Evolutionary conservation across 2,113 vertebrate genomes (phyloP).

Genomic region (Nestor notabilis): DNA sequence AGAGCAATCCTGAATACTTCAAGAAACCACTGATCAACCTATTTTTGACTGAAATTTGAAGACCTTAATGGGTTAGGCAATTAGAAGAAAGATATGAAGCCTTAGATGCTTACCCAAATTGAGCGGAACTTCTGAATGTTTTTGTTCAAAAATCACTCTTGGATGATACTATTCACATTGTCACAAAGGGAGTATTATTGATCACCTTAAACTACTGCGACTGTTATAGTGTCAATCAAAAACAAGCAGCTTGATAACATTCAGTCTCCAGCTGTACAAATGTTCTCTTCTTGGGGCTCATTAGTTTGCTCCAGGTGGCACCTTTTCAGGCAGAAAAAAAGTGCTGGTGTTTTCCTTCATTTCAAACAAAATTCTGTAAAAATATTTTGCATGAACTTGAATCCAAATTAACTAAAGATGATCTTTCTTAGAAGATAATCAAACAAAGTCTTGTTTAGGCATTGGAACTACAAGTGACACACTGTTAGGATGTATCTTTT

Average conservation of each 20-base stretch:
- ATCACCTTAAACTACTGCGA: not conserved
- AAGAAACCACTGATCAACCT: not conserved
- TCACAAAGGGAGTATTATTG: slow-evolving; percentile 18
- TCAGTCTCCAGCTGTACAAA: slow-evolving; percentile 44
- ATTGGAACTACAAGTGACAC: not conserved
- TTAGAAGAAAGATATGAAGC: not conserved
- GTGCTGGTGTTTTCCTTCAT: not conserved
- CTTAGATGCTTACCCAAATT: not conserved
- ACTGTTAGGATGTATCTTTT: not conserved
- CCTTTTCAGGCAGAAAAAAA: not conserved
- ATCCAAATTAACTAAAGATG: not conserved
- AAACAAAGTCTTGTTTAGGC: not conserved
- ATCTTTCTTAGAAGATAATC: not conserved
- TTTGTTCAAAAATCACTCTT: not conserved
- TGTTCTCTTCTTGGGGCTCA: slow-evolving; percentile 28
- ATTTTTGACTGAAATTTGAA: not conserved
- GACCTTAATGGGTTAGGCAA: not conserved
- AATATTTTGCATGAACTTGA: slow-evolving; percentile 1
- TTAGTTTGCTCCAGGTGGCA: slow-evolving; percentile 43
- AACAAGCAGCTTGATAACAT: slow-evolving; percentile 14
- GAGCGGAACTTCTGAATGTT: not conserved
- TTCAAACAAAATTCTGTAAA: not conserved
- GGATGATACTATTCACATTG: not conserved
- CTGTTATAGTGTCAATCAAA: slow-evolving; percentile 41
- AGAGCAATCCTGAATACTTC: not conserved